Percentiles rank a stretch among this genome's conserved stretches.
These are phyloP conservation scores for Sipha maydis DNA, from an alignment of 2,888 invertebrate species.

Conservation along the genomic window DNA sequence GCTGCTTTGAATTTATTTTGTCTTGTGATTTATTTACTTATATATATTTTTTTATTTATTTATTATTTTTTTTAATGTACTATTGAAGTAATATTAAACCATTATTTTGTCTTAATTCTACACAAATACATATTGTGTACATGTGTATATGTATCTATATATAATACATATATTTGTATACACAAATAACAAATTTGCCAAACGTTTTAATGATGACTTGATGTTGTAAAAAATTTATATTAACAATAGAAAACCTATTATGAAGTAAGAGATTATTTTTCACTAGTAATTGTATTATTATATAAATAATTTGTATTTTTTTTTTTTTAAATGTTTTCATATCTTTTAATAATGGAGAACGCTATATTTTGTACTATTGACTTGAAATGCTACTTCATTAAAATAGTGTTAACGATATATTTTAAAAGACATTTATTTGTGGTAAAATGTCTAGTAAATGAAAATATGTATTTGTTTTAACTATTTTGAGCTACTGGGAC, in stretches of 20 bases:
- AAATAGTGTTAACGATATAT: not conserved
- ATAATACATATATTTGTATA: not conserved
- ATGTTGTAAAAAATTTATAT: not conserved
- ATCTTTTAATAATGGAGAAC: not conserved
- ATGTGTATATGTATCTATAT: not conserved
- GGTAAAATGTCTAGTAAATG: not conserved
- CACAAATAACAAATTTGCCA: not conserved
- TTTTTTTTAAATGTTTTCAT: conserved; percentile 1
- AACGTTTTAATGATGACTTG: not conserved
- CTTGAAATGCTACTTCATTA: not conserved
- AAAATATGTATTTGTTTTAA: not conserved
- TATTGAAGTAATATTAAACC: not conserved
- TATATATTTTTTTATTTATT: not conserved
- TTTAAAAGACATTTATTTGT: not conserved
- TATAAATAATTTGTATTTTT: not conserved
- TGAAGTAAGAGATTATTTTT: not conserved
- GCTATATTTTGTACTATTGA: not conserved
- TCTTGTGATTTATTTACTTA: not conserved
- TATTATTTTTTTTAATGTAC: not conserved
- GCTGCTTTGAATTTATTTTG: not conserved
- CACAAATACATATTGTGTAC: not conserved
- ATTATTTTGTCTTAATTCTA: not conserved
- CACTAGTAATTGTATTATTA: not conserved
- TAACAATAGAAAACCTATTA: not conserved
- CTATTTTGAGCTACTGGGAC: too few relatives aligned